These are phyloP conservation scores for Nemotelus pantherinus DNA, from an alignment of 2,888 invertebrate species.

Conservation along the genomic window DNA sequence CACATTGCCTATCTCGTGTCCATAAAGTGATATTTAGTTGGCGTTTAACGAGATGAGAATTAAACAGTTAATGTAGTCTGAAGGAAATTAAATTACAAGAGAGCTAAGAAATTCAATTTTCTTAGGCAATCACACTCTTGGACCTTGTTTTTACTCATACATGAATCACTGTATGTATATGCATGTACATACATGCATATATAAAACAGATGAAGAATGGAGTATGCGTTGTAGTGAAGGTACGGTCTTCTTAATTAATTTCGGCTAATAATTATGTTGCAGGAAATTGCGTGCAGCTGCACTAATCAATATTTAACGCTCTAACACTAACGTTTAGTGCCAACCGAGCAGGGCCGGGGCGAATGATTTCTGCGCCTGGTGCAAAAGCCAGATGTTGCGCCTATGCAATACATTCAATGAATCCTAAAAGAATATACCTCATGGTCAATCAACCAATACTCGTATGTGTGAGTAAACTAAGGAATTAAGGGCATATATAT, in stretches of 20 bases:
- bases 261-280: conserved; percentile 15
- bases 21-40: conserved; percentile 45
- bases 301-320: no score
- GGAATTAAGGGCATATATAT: no score
- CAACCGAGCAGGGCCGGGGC: no score
- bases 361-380: no score
- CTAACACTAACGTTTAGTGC: no score
- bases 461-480: no score
- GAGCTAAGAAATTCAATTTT: conserved; percentile 43
- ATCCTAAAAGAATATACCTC: no score
- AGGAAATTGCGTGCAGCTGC: background rate
- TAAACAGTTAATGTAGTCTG: conserved; percentile 44
- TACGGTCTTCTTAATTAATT: conserved; percentile 31
- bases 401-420: no score
- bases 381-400: no score
- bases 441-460: no score
- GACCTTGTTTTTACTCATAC: background rate
- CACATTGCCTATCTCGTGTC: conserved; percentile 33
- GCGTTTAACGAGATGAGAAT: conserved; percentile 44
- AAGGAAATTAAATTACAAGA: conserved; percentile 43
- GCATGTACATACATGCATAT: conserved; percentile 1
- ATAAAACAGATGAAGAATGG: background rate
- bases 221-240: conserved; percentile 19
- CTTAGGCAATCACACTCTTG: conserved; percentile 37
- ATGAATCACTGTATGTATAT: background rate